Base-by-base conservation (phyloP, 2,113 vertebrate genomes). In the Rattus rattus region DNA sequence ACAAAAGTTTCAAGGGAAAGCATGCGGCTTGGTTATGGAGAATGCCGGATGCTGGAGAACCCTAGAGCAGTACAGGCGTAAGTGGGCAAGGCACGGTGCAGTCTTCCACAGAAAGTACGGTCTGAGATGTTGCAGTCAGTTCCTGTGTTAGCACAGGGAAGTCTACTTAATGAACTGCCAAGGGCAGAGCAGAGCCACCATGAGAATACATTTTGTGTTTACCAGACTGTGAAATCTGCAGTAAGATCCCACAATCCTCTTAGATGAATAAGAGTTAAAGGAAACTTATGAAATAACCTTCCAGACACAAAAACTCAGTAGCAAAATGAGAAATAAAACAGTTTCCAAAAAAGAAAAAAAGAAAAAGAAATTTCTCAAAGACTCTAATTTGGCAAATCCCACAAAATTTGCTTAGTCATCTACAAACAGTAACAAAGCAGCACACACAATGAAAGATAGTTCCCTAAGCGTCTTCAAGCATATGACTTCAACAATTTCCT, bases 171-270 rank as follows among this genome's bases (percentile, higher is more conserved):
- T 85, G 95, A 92, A 81, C 76, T 97, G 85, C 56, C 91, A 70
- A 83, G 79, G 73, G 94, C 54, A 9, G 56, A 88, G 94, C 39
- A 63, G 1, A 96, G 72, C 24, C 93, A 20, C 95, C 94, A 85
- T 63, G 59, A 98, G 98, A 96, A 98, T 94, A 96, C 92, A 96
- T 70, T 97, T 96, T 77, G 70, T 98, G 54, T 97, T 97, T 98
- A 97, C 39, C 96, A 90, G 93, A 90, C 90, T 96, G 89, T 92
- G 98, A 98, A 98, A 98, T 93, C 47, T 88, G 93, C 52, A 92
- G 30, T 94, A 72, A 2, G 1, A 85, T 97, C 63, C 86, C 94
- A 97, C 93, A 96, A 98, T 95, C 92, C 94, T 97, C 86, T 94
- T 86, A 96, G 73, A 97, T n/a, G 75, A 86, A 97, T 96, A 95